Conservation (phyloP, 2,113 vertebrate species). For the Bos javanicus region DNA sequence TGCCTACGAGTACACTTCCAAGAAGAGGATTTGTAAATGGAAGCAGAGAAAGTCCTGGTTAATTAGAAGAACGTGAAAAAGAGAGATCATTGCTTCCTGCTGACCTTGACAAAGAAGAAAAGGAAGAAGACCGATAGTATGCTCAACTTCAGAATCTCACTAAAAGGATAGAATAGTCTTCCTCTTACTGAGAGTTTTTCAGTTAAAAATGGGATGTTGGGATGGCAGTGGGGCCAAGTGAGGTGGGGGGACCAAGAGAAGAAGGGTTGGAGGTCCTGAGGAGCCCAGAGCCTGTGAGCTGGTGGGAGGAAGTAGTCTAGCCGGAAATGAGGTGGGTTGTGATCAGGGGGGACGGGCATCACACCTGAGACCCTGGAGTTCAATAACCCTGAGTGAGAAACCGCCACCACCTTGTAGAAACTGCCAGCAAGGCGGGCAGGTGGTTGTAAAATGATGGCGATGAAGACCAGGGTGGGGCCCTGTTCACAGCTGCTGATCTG, state of each 20-base stretch:
- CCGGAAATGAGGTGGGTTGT: background rate
- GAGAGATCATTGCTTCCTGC: slow-evolving; percentile 81
- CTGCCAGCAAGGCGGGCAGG: too few species aligned
- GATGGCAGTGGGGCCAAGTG: background rate
- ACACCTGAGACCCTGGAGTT: background rate
- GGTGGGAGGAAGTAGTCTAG: background rate
- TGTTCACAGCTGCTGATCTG: background rate
- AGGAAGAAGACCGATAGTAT: background rate
- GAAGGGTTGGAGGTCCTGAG: background rate
- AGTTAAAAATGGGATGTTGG: background rate
- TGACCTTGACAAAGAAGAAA: background rate
- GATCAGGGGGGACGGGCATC: background rate
- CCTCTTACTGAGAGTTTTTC: background rate
- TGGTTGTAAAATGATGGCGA: background rate
- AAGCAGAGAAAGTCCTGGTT: slow-evolving; percentile 91
- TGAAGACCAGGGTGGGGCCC: background rate
- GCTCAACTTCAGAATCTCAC: background rate
- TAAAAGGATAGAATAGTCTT: background rate
- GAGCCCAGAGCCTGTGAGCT: background rate
- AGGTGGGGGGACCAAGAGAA: background rate
- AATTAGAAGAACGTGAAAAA: slow-evolving; percentile 96
- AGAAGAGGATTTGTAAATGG: slow-evolving; percentile 88
- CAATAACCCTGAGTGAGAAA: background rate
- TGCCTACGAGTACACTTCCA: slow-evolving; percentile 86
- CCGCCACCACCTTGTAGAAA: background rate